phyloP scores from a whole-genome alignment of 2,888 invertebrate genomes.

The Cephonodes hylas region DNA sequence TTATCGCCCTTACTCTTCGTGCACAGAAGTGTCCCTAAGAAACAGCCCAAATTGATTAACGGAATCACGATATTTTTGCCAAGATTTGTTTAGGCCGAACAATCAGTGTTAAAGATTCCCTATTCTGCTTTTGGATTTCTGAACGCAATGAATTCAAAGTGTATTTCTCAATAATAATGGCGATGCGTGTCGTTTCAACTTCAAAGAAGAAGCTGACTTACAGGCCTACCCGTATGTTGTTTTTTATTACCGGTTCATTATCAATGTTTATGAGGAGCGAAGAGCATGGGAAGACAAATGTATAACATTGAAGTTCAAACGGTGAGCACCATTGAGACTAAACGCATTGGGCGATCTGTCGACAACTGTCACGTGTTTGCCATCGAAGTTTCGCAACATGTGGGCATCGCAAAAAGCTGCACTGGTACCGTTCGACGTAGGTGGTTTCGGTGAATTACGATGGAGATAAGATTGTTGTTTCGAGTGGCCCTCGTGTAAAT shows the following conservation, averaged over 20 bases:
- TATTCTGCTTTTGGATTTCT: not conserved
- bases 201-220: not conserved
- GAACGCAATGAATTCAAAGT: not conserved
- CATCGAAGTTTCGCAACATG: slow-evolving; percentile 21
- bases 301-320: slow-evolving; percentile 11
- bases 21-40: slow-evolving; percentile 3
- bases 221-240: not conserved
- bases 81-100: not conserved
- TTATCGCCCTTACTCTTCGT: not conserved
- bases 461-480: slow-evolving; percentile 13
- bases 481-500: slow-evolving; percentile 6
- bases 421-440: slow-evolving; percentile 18
- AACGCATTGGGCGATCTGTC: slow-evolving; percentile 40
- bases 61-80: not conserved
- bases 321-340: slow-evolving; percentile 19
- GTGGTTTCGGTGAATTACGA: slow-evolving; percentile 22
- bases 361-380: slow-evolving; percentile 40
- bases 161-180: not conserved
- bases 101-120: not conserved
- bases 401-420: slow-evolving; percentile 16
- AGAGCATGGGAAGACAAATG: slow-evolving; percentile 15
- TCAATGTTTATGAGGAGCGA: slow-evolving; percentile 5
- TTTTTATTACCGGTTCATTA: not conserved
- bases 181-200: not conserved
- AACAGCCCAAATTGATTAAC: not conserved